Conservation (phyloP, 2,888 invertebrate genomes). For the Zeuzera pyrina region DNA sequence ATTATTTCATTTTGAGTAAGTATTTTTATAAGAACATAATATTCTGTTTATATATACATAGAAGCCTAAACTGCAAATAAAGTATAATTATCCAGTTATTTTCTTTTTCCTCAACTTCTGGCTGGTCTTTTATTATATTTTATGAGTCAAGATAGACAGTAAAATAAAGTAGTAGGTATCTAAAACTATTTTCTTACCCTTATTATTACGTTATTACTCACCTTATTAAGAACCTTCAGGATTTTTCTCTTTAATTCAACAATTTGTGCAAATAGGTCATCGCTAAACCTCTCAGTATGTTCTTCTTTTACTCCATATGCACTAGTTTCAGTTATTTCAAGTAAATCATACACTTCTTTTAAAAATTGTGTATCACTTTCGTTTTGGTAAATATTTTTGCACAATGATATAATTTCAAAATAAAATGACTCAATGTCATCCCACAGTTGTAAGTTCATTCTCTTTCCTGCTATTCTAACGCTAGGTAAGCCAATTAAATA, state of each 20-base stretch:
- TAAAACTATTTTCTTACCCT: too few relatives aligned
- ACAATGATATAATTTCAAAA: constrained; percentile 33
- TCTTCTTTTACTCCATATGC: constrained; percentile 40
- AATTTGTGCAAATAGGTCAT: constrained; percentile 49
- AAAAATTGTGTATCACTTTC: constrained; percentile 29
- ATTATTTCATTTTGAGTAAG: too few relatives aligned
- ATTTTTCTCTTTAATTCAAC: constrained; percentile 27
- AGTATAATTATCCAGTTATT: too few relatives aligned
- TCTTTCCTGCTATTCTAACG: constrained; percentile 47
- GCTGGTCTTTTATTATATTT: too few relatives aligned
- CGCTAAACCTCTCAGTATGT: constrained; percentile 53
- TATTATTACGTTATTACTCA: constrained; percentile 25
- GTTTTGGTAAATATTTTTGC: constrained; percentile 30
- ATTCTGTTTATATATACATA: too few relatives aligned
- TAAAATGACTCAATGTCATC: constrained; percentile 52
- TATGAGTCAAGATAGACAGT: too few relatives aligned
- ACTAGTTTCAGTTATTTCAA: constrained; percentile 42
- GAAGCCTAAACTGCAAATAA: too few relatives aligned
- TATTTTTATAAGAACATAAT: too few relatives aligned
- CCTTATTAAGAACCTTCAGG: constrained; percentile 27
- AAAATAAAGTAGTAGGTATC: too few relatives aligned
- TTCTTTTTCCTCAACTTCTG: too few relatives aligned
- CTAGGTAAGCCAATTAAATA: constrained; percentile 41
- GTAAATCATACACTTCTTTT: constrained; percentile 30
- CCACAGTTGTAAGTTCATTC: constrained; percentile 54